Percentiles rank a stretch among this genome's conserved stretches.
phyloP scores from a whole-genome alignment of 2,888 invertebrate genomes.

The Pseudococcus viburni region DNA sequence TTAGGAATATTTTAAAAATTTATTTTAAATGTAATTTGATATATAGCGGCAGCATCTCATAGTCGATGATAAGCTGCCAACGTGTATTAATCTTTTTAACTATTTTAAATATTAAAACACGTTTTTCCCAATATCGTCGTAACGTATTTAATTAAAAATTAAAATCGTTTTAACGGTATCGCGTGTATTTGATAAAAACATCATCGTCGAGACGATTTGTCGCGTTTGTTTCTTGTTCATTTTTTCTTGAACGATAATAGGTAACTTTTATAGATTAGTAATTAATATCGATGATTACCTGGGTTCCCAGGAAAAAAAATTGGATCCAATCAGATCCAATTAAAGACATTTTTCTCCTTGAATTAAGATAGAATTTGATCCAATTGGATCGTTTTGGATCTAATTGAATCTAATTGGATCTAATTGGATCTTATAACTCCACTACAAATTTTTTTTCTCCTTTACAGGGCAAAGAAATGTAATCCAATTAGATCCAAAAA shows the following conservation, averaged over 20 bases:
- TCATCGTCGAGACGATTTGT: background rate
- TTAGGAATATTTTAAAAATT: background rate
- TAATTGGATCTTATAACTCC: too few relatives aligned
- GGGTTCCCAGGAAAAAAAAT: too few relatives aligned
- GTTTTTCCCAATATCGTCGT: constrained; percentile 20
- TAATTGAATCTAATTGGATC: too few relatives aligned
- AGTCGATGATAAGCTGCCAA: constrained; percentile 47
- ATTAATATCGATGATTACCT: background rate
- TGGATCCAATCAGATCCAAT: too few relatives aligned
- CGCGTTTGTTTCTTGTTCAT: background rate
- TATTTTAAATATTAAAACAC: background rate
- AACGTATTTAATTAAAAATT: constrained; percentile 3
- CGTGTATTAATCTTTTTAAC: constrained; percentile 26
- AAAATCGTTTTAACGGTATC: constrained; percentile 39
- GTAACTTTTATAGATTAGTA: constrained; percentile 4
- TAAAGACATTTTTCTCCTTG: too few relatives aligned
- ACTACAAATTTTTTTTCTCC: too few relatives aligned
- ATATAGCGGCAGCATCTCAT: constrained; percentile 3
- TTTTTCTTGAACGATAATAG: background rate
- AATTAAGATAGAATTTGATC: too few relatives aligned
- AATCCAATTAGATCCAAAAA: too few relatives aligned
- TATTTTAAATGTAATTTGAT: constrained; percentile 23
- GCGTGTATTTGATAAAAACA: background rate
- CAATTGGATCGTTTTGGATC: too few relatives aligned
- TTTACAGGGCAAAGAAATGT: too few relatives aligned